Conservation (phyloP, 2,113 vertebrate species). For the Dipodomys merriami region DNA sequence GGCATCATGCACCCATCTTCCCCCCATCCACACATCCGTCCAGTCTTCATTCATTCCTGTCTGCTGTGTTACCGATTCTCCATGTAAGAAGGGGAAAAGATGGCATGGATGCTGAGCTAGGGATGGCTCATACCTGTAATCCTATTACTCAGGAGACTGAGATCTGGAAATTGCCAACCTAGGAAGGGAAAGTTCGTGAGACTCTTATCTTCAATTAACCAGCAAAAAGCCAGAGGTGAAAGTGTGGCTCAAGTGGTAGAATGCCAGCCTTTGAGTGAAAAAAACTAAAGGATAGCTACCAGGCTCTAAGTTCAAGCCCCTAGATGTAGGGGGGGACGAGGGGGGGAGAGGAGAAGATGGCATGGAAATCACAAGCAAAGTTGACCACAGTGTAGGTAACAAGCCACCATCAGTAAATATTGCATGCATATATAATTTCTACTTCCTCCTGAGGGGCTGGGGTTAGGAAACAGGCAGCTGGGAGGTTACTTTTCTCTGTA, state of each 20-base stretch:
- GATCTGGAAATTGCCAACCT: too few species aligned
- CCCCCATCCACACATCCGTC: not conserved
- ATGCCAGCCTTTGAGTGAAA: too few species aligned
- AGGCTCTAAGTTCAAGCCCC: too few species aligned
- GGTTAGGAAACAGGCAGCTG: not conserved
- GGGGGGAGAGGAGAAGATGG: not conserved
- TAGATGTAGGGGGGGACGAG: not conserved
- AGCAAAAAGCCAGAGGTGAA: too few species aligned
- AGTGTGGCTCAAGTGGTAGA: too few species aligned
- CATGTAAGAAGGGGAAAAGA: not conserved
- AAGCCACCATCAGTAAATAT: not conserved
- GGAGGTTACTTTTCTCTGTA: not conserved
- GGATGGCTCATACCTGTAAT: too few species aligned
- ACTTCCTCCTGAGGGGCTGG: not conserved
- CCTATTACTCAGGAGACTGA: too few species aligned
- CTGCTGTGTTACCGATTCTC: constrained; percentile 2
- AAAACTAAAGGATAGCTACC: too few species aligned
- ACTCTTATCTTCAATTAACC: too few species aligned
- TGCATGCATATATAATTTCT: not conserved
- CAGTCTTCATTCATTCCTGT: not conserved
- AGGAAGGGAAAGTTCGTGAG: too few species aligned
- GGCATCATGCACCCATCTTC: not conserved
- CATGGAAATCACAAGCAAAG: not conserved
- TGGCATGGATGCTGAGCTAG: not conserved
- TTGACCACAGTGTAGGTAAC: not conserved